A percentile compares a stretch with the other conserved stretches of the same genome.
phyloP scores from a whole-genome alignment of 2,113 vertebrate species.

The Pelecanoides urinatrix region DNA sequence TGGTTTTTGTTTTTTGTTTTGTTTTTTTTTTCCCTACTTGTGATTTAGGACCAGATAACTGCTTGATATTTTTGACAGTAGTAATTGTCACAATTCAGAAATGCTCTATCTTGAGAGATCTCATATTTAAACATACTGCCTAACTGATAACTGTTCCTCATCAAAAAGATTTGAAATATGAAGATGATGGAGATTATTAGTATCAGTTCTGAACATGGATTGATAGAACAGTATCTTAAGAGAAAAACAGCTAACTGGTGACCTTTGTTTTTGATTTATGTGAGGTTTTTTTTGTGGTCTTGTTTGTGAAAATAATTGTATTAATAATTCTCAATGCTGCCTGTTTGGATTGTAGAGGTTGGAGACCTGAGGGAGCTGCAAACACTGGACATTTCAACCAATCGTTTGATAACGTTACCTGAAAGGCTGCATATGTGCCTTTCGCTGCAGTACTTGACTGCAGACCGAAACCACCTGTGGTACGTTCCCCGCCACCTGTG shows the following conservation, averaged over 20 bases:
- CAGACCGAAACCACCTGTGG: slow-evolving; percentile 87
- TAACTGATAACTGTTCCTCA: neutral
- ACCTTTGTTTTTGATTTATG: rapidly evolving
- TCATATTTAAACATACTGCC: neutral
- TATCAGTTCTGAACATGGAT: neutral
- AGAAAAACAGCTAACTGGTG: neutral
- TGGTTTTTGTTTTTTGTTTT: neutral
- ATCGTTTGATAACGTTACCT: slow-evolving; percentile 85
- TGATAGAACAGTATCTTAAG: neutral
- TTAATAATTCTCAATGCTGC: neutral
- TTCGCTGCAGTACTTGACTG: slow-evolving; percentile 92
- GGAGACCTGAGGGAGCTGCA: slow-evolving; percentile 92
- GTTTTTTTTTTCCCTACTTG: rapidly evolving
- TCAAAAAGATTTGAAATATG: neutral
- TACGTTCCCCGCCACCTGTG: slow-evolving; percentile 91
- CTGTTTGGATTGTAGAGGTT: slow-evolving; percentile 80
- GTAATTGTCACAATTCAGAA: neutral
- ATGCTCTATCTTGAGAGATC: neutral
- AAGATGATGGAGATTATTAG: neutral
- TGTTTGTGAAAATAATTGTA: neutral
- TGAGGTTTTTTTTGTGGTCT: neutral
- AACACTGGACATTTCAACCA: slow-evolving; percentile 91
- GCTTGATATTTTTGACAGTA: neutral
- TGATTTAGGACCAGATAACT: neutral
- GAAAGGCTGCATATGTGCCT: slow-evolving; percentile 88